Evolutionary conservation across 2,888 invertebrate genomes (phyloP), one percentile per base, ranked within the genome.

Genomic region (Dyspetes luteomarginatus): DNA sequence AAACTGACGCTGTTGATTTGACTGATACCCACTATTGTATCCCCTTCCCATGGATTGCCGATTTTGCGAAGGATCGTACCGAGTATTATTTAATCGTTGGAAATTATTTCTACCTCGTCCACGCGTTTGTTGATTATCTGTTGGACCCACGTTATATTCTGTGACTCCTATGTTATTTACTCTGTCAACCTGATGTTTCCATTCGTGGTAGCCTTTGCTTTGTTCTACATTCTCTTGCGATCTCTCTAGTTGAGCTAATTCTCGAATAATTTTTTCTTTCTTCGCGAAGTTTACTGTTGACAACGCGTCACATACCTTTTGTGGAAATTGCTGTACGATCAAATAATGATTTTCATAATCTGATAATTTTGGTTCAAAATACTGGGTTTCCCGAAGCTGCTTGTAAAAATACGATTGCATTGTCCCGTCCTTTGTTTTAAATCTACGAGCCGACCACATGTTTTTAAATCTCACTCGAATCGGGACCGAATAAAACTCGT

Each of bases 401-500:
- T 68, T n/a, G 3, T 68, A 76, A 45, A 58, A 76, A 58, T 68
- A 76, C 15, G 28, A 48, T 36, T 58, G 68, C 36, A 75, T 36
- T 28, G 17, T 58, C 1, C 75, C 58, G 4, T 75, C 68, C 5
- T 43, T 26, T 15, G 17, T 19, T 30, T 41, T 30, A 22, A 58
- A 75, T 45, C 56, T 43, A 43, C 58, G 43, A 2, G 67, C 36
- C 12, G 17, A 22, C 60, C 74, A 75, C 17, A n/a, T 3, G 12
- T 24, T 55, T 45, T 75, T 67, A 7, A 55, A 50, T 28, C 55
- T 26, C 9, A 75, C 52, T 43, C 43, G 43, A 4, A 72, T 30
- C n/a, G 71, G 71, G 1, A 78, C 55, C 4, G 78, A 72, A 50
- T 78, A 78, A 72, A 82, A 82, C n/a, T 78, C 60, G 15, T 56